phyloP scores from a whole-genome alignment of 2,888 invertebrate genomes.

The Rhogogaster chlorosoma region DNA sequence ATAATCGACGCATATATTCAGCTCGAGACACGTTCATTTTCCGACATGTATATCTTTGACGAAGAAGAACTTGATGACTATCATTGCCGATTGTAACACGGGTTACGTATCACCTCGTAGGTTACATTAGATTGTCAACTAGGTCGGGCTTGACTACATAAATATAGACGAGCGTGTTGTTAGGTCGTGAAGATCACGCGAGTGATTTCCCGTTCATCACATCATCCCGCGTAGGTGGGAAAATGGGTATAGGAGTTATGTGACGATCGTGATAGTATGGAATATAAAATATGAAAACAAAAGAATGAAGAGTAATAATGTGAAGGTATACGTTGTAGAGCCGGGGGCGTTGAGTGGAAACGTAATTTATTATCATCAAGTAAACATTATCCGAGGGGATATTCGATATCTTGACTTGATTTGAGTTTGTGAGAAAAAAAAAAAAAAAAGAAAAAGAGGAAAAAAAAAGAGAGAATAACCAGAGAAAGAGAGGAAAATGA shows the following conservation, averaged over 20 bases:
- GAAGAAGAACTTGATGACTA: neutral
- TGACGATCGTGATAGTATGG: slow-evolving; percentile 10
- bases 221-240: neutral
- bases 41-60: neutral
- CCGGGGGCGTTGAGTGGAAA: neutral
- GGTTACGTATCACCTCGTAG: neutral
- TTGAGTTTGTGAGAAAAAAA: neutral
- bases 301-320: slow-evolving; percentile 14
- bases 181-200: slow-evolving; percentile 41
- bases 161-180: slow-evolving; percentile 32
- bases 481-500: neutral
- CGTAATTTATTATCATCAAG: slow-evolving; percentile 3
- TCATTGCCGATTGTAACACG: neutral
- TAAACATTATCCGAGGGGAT: neutral
- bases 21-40: neutral
- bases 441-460: neutral
- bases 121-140: slow-evolving; percentile 24
- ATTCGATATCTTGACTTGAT: slow-evolving; percentile 38
- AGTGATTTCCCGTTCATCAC: slow-evolving; percentile 46
- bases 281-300: neutral
- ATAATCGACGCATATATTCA: neutral
- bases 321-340: neutral
- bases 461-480: neutral
- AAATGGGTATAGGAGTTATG: neutral
- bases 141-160: slow-evolving; percentile 31